Conservation (phyloP, 2,113 vertebrate species). For the Tetrax tetrax region DNA sequence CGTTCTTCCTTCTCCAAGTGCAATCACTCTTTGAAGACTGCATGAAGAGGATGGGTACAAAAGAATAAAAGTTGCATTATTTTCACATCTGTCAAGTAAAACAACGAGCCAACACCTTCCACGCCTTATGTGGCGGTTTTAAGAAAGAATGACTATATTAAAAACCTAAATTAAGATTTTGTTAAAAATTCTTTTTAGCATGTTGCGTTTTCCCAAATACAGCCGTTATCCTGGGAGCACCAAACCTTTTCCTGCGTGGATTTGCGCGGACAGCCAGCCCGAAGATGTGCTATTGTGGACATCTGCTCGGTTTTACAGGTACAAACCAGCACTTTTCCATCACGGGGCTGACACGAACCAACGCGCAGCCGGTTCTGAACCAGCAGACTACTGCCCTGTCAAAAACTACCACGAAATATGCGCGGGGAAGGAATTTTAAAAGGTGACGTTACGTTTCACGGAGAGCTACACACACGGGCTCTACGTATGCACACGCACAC, state of each 20-base stretch:
- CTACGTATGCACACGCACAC: rapidly evolving
- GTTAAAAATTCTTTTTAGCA: background rate
- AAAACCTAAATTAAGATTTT: background rate
- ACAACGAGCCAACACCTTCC: background rate
- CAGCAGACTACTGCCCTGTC: rapidly evolving
- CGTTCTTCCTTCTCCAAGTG: background rate
- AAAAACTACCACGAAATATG: rapidly evolving
- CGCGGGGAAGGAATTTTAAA: rapidly evolving
- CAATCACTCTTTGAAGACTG: background rate
- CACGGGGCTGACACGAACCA: background rate
- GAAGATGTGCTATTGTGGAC: background rate
- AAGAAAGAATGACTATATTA: background rate
- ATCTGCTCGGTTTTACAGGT: background rate
- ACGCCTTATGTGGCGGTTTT: background rate
- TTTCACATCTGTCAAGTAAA: background rate
- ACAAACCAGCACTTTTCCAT: background rate
- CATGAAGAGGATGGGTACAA: background rate
- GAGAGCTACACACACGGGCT: background rate
- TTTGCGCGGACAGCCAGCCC: background rate
- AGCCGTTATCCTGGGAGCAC: background rate
- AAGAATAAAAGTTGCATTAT: background rate
- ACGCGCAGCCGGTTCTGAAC: rapidly evolving
- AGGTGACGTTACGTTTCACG: rapidly evolving
- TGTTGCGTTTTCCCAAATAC: background rate
- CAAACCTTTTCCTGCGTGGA: background rate